phyloP scores from a whole-genome alignment of 2,888 invertebrate species.

The Macaria liturata region DNA sequence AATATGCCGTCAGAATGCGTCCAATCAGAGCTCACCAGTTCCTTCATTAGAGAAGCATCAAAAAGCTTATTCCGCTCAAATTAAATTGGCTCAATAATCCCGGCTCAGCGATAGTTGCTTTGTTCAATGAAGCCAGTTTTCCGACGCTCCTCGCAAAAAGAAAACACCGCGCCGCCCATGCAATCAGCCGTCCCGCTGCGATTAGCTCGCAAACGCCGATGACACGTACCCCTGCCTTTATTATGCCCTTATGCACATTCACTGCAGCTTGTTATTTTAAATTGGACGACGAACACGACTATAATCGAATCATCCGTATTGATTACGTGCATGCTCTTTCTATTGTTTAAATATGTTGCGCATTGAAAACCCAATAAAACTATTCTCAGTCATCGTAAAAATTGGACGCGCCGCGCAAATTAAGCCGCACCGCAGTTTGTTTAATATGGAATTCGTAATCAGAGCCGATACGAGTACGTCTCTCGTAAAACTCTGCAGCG shows the following conservation, averaged over 20 bases:
- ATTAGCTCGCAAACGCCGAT: conserved; percentile 69
- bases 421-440: conserved; percentile 31
- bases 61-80: conserved; percentile 65
- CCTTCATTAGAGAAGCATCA: conserved; percentile 57
- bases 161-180: conserved; percentile 56
- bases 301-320: conserved; percentile 48
- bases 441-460: conserved; percentile 33
- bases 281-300: conserved; percentile 56
- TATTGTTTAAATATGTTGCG: conserved; percentile 28
- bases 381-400: conserved; percentile 2
- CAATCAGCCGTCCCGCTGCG: conserved; percentile 67
- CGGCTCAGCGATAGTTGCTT: conserved; percentile 66
- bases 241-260: conserved; percentile 59
- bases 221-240: conserved; percentile 65
- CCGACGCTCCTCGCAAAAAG: conserved; percentile 54
- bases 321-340: conserved; percentile 37
- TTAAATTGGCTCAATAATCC: conserved; percentile 74
- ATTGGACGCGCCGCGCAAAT: conserved; percentile 29
- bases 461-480: conserved; percentile 21
- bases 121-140: conserved; percentile 68
- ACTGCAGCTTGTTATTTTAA: conserved; percentile 69
- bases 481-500: conserved; percentile 28
- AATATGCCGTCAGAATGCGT: conserved; percentile 23
- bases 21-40: conserved; percentile 48
- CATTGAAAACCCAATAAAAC: conserved; percentile 16